Evolutionary conservation across 1,140 invertebrate genomes (phyloP), one percentile per base, ranked within the genome.

Genomic region (Sogatella furcifera): DNA sequence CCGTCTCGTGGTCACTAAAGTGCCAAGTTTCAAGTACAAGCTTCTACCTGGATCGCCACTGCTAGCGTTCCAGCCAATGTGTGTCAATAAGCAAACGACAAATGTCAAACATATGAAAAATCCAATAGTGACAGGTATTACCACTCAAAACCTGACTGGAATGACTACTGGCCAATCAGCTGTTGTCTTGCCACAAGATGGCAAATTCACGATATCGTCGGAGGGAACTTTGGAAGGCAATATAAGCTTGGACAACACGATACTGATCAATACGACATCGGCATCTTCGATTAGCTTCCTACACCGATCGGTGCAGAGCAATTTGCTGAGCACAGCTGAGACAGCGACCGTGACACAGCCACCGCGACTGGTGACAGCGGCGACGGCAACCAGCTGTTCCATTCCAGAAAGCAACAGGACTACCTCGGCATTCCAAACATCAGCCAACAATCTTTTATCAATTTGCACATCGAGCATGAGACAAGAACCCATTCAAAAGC

Each of bases 1-100:
- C 11, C 62, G 67, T 9, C 66, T 69, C 43, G 65, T 69, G 53
- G 66, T 69, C 57, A 57, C 62, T 6, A 68, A 68, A 61, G 65
- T 63, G 22, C 65, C 68, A 15, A 64, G 60, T 61, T 38, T 11
- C 34, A 38, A 38, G 34, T 38, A 38, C 34, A 38, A 38, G 9
- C 8, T 38, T 13, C 9, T 38, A 38, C 34, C 34, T 38, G 67
- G 65, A 34, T 61, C 67, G 8, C 59, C 66, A 21, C 54, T 66
- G 14, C 24, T 69, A 38, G 11, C 34, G 52, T 66, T 42, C 52
- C 67, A 46, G 64, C 68, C 66, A 46, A 69, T 69, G 66, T 66
- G 66, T 61, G 34, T 65, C 14, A 65, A 62, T 52, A 64, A 65
- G 61, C 44, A 59, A 44, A 62, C 52, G 28, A 41, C 64, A n/a